Evolutionary conservation across 2,888 invertebrate genomes (phyloP).

Genomic region (Halictus ligatus): DNA sequence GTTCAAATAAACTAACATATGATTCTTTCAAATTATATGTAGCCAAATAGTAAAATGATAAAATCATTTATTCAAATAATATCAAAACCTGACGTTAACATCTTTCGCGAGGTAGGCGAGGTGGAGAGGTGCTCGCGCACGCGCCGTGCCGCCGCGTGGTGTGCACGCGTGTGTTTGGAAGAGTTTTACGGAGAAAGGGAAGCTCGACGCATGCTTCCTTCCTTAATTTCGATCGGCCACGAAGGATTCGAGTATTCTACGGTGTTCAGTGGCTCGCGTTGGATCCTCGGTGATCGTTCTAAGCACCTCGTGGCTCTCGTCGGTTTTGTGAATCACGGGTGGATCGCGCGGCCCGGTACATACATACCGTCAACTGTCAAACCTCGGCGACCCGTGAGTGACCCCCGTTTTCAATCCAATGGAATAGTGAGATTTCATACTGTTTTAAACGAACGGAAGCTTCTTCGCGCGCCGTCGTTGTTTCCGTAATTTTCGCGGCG

Average conservation of each 20-base stretch:
- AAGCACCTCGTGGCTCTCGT: slow-evolving; percentile 26
- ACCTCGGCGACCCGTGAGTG: slow-evolving; percentile 31
- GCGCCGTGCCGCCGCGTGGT: slow-evolving; percentile 33
- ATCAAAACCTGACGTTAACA: too few relatives aligned
- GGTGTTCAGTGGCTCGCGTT: slow-evolving; percentile 57
- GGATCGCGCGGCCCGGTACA: slow-evolving; percentile 21
- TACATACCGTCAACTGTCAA: neutral
- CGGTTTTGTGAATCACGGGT: slow-evolving; percentile 36
- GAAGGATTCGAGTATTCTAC: slow-evolving; percentile 55
- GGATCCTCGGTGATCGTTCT: slow-evolving; percentile 60
- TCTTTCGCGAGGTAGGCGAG: neutral
- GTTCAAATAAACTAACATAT: too few relatives aligned
- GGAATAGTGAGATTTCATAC: neutral
- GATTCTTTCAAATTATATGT: too few relatives aligned
- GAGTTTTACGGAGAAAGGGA: slow-evolving; percentile 63
- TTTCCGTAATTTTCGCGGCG: neutral
- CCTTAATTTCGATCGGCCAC: slow-evolving; percentile 46
- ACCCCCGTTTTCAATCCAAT: neutral
- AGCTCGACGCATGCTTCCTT: slow-evolving; percentile 73
- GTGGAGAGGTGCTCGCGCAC: slow-evolving; percentile 5
- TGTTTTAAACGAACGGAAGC: neutral
- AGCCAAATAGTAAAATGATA: too few relatives aligned
- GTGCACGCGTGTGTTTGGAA: slow-evolving; percentile 42
- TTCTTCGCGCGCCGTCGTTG: neutral
- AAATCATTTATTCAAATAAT: too few relatives aligned